Evolutionary conservation across 2,888 invertebrate species (phyloP), one percentile per base, ranked within the genome.

Genomic region (Melanostoma mellinum): DNA sequence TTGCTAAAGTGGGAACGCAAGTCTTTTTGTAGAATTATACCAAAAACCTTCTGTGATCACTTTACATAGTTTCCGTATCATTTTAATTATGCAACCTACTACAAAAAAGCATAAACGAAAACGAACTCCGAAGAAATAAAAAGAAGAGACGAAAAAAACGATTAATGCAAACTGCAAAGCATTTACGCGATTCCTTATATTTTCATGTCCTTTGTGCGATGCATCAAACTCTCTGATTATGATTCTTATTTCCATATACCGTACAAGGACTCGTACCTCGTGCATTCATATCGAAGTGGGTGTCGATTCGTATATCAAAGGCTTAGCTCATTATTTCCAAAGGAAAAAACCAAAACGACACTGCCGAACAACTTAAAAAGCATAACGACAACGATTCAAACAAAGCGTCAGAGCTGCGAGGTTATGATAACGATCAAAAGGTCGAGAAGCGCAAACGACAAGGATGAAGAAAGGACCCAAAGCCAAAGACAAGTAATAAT

Each of bases 401-500:
- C 79, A 50, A 71, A 44, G 71, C 53, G 33, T 48, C 36, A 67
- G 32, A 53, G 40, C 55, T 36, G 38, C 60, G 9, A 33, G 10
- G 36, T 35, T 33, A 46, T 56, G 35, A 67, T 4, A 44, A 38
- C 46, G 53, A 60, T 5, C 4, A 30, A 35, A 40, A 40, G 35
- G 36, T 30, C 44, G 20, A 20, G 3, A 44, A 73, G 33, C 6
- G n/a, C 65, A 60, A 69, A 78, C 42, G 55, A 9, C 63, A 46
- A 72, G 30, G 40, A 55, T 35, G 68, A 42, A 55, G 36, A 40
- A 42, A 52, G n/a, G n/a, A 58, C n/a, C 32, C 40, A 20, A 36
- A 63, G 9, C 53, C 73, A 78, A 84, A 69, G 85, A 86, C 85
- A 86, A 85, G 86, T 85, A 86, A 85, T 86, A 86, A 86, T 86